Percentiles rank a stretch among this genome's conserved stretches.
Conservation (phyloP, 2,113 vertebrate species). For the Dendrocopos noguchii region DNA sequence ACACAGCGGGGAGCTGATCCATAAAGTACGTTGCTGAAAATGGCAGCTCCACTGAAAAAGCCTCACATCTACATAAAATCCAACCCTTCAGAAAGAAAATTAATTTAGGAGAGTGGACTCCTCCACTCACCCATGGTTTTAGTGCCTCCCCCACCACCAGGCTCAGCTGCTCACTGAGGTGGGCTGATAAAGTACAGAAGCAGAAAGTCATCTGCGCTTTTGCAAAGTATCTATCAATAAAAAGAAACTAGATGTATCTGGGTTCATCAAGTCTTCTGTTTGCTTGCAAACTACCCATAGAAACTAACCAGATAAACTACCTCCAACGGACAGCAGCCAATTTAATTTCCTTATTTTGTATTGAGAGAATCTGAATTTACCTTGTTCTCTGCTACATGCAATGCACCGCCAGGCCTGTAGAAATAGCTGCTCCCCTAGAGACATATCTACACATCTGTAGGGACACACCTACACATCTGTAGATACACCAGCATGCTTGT, state of each 20-base stretch:
- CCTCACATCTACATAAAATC: background rate
- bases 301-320: background rate
- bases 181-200: background rate
- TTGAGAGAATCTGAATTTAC: background rate
- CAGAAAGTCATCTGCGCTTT: background rate
- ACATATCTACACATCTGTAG: background rate
- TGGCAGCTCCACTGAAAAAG: background rate
- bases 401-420: background rate
- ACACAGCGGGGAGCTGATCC: background rate
- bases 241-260: background rate
- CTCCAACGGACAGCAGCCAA: background rate
- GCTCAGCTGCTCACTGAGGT: background rate
- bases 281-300: background rate
- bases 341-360: background rate
- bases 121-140: background rate
- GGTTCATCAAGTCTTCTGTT: background rate
- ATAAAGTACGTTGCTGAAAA: slow-evolving; percentile 11
- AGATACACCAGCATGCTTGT: background rate
- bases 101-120: background rate
- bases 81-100: slow-evolving; percentile 27
- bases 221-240: background rate
- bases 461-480: background rate
- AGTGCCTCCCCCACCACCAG: background rate
- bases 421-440: background rate
- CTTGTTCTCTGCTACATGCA: background rate